Evolutionary conservation across 2,888 invertebrate species (phyloP), one percentile per base, ranked within the genome.

Genomic region (Rotaria socialis): DNA sequence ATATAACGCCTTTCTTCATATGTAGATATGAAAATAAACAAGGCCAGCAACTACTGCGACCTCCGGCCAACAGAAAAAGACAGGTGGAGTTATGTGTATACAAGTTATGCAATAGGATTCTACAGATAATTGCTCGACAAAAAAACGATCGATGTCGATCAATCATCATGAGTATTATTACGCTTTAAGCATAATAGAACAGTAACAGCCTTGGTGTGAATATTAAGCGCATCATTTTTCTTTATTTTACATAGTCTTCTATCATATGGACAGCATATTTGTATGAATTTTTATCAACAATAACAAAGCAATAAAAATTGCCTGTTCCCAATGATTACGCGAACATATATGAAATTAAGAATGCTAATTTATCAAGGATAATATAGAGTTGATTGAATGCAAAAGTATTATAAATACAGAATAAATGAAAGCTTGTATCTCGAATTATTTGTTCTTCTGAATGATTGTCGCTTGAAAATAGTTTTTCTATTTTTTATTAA

Each of bases 81-180:
- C 67, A 67, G 67, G 67, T 67, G 67, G 67, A 67, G 67, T 19
- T 67, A 41, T 67, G 67, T 67, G 16, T 67, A 67, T 67, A 14
- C 35, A 67, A 41, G 35, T 67, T 67, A 67, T 35, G 35, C 14
- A 67, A 67, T 67, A 27, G 35, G 35, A 27, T 67, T 67, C 14
- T 67, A 27, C 19, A 35, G 67, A 67, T 67, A 67, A 67, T 67
- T 67, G 67, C 14, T 67, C 67, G 27, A 35, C 67, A 67, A 67
- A 41, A 35, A 35, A 67, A 56, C 67, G 67, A 67, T 67, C 67
- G 35, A 67, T 67, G 67, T 67, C 67, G 67, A 67, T 67, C 67
- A 67, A 67, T 67, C 67, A 35, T 67, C 67, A 67, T 35, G 19
- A 67, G 27, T 67, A 67, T 67, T 67, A 67, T 67, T 67, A 35